Base-by-base conservation (phyloP, 2,888 invertebrate genomes). In the Eurytoma californica region DNA sequence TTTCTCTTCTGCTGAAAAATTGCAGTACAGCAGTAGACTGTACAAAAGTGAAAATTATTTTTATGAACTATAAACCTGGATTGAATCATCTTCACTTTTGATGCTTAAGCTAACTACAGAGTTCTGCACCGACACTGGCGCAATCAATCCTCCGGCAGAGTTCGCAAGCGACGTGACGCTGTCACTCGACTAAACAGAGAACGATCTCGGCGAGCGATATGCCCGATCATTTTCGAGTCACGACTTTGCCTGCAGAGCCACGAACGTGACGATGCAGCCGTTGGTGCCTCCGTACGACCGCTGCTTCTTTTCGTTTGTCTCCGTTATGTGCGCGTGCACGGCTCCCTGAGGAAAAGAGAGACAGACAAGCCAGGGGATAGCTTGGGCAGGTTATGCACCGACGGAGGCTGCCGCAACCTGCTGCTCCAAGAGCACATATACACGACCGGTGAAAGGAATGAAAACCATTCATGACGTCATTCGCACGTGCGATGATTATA, bases 361-460 rank as follows among this genome's bases (percentile, higher is more conserved):
- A 20, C 14, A n/a, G 51, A 61, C n/a, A 13, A 65, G 49, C 55
- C 5, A 72, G 72, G 14, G 72, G 51, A 47, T 28, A 28, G 30
- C 30, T 68, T 20, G 24, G 5, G 70, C 79, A 79, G 69, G 79
- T 80, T 80, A 73, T 18, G 53, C 53, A 39, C 39, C 9, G 30
- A 30, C 30, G 30, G 49, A 69, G 55, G 55, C 39, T 58, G 55
- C 28, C 24, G 49, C 73, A 77, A 77, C 80, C 77, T 77, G 80
- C 61, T 60, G 72, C n/a, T n/a, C 53, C 16, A 39, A 39, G 39
- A 39, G 39, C 39, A 39, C 39, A 39, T 7, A 39, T 39, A 39
- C 39, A 39, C 39, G 9, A 9, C 20, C 58, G 77, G 85, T 84
- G 85, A 85, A 85, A 85, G 85, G 84, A 85, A 83, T 83, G 80